A percentile compares a stretch with the other conserved stretches of the same genome.
phyloP scores from a whole-genome alignment of 2,113 vertebrate genomes.

The Aldabrachelys gigantea region DNA sequence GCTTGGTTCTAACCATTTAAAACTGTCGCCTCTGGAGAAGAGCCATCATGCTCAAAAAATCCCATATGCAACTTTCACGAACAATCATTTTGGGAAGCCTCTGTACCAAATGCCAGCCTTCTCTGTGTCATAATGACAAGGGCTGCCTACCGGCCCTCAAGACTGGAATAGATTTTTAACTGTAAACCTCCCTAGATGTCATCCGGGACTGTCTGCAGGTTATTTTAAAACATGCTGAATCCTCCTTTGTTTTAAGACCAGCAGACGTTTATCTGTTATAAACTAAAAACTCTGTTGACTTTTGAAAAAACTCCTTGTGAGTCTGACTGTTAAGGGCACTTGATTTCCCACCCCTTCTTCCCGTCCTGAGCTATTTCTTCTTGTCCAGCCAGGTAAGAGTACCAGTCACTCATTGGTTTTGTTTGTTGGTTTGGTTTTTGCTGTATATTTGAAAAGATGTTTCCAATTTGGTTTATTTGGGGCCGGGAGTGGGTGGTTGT shows the following conservation, averaged over 20 bases:
- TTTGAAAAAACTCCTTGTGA: neutral
- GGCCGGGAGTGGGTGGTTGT: neutral
- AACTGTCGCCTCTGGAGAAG: neutral
- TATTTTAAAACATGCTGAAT: neutral
- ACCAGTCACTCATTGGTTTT: neutral
- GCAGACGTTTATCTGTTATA: neutral
- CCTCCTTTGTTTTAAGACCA: constrained; percentile 1
- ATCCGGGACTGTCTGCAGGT: neutral
- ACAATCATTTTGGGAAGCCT: neutral
- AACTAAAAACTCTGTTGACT: neutral
- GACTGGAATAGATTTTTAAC: neutral
- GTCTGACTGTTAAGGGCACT: neutral
- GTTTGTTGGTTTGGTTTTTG: neutral
- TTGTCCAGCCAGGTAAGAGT: neutral
- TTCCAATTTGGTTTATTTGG: constrained; percentile 32
- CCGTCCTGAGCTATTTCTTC: neutral
- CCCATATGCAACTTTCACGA: neutral
- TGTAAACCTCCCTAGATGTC: neutral
- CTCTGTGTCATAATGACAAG: rapidly evolving
- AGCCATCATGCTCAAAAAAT: neutral
- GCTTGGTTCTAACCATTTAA: rapidly evolving
- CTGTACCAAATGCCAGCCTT: neutral
- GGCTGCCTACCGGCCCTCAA: neutral
- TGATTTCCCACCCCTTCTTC: neutral
- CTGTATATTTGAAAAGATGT: neutral